Conservation (phyloP, 2,797 vertebrate genomes). For the Manis javanica region DNA sequence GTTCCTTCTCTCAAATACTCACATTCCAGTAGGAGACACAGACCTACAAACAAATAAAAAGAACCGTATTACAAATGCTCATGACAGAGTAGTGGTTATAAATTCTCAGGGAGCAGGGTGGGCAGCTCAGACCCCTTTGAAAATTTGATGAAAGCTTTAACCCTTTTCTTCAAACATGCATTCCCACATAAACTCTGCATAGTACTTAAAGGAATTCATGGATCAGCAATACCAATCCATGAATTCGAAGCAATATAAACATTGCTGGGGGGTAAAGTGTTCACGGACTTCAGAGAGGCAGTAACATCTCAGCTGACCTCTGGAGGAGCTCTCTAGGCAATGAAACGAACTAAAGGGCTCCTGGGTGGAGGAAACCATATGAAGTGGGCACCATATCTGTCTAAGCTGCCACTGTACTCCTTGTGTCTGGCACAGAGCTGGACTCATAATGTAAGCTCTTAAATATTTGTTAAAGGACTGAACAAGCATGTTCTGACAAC, state of each 20-base stretch:
- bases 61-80: neutral
- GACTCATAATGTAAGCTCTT: neutral
- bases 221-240: neutral
- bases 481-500: slow-evolving; percentile 9
- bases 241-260: neutral
- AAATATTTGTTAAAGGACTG: slow-evolving; percentile 17
- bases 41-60: neutral
- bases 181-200: neutral
- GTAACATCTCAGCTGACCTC: neutral
- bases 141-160: neutral
- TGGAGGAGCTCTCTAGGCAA: slow-evolving; percentile 2
- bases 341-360: neutral
- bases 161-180: neutral
- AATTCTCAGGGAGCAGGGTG: neutral
- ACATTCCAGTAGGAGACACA: neutral
- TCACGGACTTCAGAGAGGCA: neutral
- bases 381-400: neutral
- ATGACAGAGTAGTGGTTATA: neutral
- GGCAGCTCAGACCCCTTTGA: neutral
- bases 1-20: neutral
- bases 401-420: neutral
- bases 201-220: neutral
- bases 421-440: neutral
- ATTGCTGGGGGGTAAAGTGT: neutral
- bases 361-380: neutral